phyloP scores from a whole-genome alignment of 2,888 invertebrate genomes.

The Dynastes tityus region DNA sequence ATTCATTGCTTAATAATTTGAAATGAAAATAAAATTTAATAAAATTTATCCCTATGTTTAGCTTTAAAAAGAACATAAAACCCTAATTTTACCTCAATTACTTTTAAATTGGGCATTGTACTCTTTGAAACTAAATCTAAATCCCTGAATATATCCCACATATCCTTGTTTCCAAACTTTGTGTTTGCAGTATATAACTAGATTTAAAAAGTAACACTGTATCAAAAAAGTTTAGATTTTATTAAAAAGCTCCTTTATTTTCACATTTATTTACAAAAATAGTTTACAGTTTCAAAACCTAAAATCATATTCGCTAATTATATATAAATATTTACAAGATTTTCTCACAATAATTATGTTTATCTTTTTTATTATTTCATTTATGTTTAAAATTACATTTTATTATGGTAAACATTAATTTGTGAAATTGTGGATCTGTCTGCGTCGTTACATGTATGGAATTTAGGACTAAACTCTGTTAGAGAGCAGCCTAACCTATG shows the following conservation, averaged over 20 bases:
- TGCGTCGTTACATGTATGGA: neutral
- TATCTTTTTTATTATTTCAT: neutral
- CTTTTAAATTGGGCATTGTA: too few relatives aligned
- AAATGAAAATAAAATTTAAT: too few relatives aligned
- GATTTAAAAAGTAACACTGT: too few relatives aligned
- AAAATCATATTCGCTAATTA: constrained; percentile 56
- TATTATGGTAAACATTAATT: neutral
- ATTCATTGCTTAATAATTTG: too few relatives aligned
- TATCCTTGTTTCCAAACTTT: too few relatives aligned
- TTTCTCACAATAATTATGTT: constrained; percentile 15
- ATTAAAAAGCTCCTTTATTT: constrained; percentile 58
- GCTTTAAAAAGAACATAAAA: too few relatives aligned
- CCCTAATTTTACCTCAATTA: too few relatives aligned
- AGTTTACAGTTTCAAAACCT: constrained; percentile 64
- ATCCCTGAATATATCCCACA: too few relatives aligned
- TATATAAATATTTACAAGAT: constrained; percentile 56
- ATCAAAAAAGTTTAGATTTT: neutral
- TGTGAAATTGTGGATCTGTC: neutral
- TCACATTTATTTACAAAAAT: constrained; percentile 67
- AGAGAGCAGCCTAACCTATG: constrained; percentile 34
- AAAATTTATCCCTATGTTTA: too few relatives aligned
- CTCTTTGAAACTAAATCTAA: too few relatives aligned
- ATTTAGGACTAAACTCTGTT: neutral
- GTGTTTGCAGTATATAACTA: too few relatives aligned
- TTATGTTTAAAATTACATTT: too few relatives aligned